Evolutionary conservation across 2,797 vertebrate species (phyloP).

Genomic region (Xenentodon cancila): DNA sequence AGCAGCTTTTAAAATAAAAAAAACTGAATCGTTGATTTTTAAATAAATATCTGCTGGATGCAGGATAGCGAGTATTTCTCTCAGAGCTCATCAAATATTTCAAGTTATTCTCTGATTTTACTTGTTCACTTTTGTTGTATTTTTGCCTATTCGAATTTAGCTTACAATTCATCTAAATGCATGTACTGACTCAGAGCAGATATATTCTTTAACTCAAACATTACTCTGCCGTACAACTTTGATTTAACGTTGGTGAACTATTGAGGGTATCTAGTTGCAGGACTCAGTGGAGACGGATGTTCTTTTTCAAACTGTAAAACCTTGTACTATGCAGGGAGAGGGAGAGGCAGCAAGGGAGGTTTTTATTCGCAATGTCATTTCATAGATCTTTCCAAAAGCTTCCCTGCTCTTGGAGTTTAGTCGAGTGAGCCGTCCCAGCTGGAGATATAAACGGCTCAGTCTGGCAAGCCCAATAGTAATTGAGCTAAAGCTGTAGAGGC

Average conservation of each 20-base stretch:
- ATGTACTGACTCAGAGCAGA: conserved; percentile 16
- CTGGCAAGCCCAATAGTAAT: conserved; percentile 61
- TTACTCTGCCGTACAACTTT: conserved; percentile 22
- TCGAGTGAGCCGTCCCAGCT: conserved; percentile 75
- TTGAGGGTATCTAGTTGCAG: conserved; percentile 50
- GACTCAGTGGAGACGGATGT: conserved; percentile 21
- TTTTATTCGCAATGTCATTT: conserved; percentile 64
- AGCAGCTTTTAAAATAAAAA: too few species aligned
- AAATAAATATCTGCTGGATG: too few species aligned
- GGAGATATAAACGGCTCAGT: conserved; percentile 61
- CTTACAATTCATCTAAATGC: conserved; percentile 23
- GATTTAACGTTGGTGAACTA: conserved; percentile 41
- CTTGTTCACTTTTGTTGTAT: background rate
- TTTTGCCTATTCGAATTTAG: conserved; percentile 17
- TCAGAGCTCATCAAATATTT: conserved; percentile 19
- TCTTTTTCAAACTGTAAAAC: conserved; percentile 50
- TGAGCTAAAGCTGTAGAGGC: conserved; percentile 58
- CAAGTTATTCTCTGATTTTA: conserved; percentile 8
- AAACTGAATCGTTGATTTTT: too few species aligned
- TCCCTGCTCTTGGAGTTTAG: conserved; percentile 47
- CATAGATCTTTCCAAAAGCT: conserved; percentile 67
- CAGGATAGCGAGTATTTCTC: background rate
- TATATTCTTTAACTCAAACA: conserved; percentile 16
- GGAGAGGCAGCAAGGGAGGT: conserved; percentile 21
- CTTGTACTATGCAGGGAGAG: conserved; percentile 31